Conservation (phyloP, 2,113 vertebrate species). For the Ptychochromis oligacanthus region DNA sequence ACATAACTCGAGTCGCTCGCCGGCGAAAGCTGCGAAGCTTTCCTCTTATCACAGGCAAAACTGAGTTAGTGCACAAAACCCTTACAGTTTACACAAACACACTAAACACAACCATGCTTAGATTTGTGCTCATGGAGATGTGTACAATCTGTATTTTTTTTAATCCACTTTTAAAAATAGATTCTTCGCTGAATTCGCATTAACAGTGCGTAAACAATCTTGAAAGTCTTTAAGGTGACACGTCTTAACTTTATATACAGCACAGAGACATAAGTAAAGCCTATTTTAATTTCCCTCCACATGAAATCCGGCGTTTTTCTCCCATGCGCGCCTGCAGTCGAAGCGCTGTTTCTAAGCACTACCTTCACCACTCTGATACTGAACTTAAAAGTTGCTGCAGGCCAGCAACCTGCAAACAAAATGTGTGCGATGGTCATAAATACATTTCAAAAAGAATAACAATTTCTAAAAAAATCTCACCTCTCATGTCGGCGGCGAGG, state of each 20-base stretch:
- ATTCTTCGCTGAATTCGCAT: not conserved
- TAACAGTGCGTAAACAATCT: not conserved
- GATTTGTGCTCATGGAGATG: not conserved
- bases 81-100: not conserved
- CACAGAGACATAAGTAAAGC: too few species aligned
- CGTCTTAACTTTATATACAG: not conserved
- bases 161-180: not conserved
- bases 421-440: not conserved
- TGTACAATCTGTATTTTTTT: not conserved
- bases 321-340: not conserved
- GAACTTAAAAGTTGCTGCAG: slow-evolving; percentile 16
- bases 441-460: not conserved
- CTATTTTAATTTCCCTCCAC: not conserved
- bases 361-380: not conserved
- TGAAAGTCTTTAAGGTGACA: not conserved
- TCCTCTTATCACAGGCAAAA: slow-evolving; percentile 3
- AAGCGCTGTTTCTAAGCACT: slow-evolving; percentile 50
- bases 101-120: not conserved
- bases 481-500: slow-evolving; percentile 76
- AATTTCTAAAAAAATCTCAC: slow-evolving; percentile 60
- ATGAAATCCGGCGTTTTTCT: not conserved
- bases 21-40: slow-evolving; percentile 27
- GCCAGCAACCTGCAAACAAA: not conserved
- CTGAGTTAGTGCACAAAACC: not conserved
- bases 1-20: slow-evolving; percentile 74